phyloP scores from a whole-genome alignment of 2,113 vertebrate genomes.

The Pitta sordida region DNA sequence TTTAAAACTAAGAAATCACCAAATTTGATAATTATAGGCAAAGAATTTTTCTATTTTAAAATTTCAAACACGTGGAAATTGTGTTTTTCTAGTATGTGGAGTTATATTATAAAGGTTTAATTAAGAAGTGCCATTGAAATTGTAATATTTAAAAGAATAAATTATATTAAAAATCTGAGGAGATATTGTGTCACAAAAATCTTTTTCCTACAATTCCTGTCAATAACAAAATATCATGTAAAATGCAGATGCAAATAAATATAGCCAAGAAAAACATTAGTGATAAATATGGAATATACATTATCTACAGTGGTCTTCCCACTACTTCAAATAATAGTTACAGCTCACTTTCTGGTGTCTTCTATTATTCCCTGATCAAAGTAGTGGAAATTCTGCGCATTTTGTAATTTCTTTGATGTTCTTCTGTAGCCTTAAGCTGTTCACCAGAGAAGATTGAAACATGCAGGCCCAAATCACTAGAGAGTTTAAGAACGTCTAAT shows the following conservation, averaged over 20 bases:
- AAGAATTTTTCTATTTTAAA: background rate
- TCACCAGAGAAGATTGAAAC: conserved; percentile 4
- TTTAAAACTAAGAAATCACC: background rate
- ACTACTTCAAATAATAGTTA: conserved; percentile 11
- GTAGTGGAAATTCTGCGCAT: conserved; percentile 44
- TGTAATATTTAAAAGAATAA: background rate
- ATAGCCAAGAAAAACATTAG: background rate
- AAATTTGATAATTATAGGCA: background rate
- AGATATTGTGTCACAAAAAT: background rate
- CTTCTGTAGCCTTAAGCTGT: conserved; percentile 54
- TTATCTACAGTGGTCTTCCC: background rate
- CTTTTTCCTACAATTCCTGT: background rate
- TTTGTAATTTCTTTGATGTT: conserved; percentile 61
- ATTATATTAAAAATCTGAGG: background rate
- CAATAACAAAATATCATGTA: background rate
- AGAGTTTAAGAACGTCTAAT: conserved; percentile 38
- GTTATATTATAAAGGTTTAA: background rate
- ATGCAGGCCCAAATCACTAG: conserved; percentile 2
- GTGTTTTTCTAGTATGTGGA: background rate
- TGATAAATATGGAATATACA: background rate
- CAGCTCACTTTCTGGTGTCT: conserved; percentile 16
- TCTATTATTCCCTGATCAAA: conserved; percentile 52
- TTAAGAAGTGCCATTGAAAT: background rate
- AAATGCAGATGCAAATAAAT: background rate
- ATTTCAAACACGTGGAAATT: background rate